These are phyloP conservation scores for Flexamia atlantica DNA, from an alignment of 2,888 invertebrate species.

Conservation along the genomic window DNA sequence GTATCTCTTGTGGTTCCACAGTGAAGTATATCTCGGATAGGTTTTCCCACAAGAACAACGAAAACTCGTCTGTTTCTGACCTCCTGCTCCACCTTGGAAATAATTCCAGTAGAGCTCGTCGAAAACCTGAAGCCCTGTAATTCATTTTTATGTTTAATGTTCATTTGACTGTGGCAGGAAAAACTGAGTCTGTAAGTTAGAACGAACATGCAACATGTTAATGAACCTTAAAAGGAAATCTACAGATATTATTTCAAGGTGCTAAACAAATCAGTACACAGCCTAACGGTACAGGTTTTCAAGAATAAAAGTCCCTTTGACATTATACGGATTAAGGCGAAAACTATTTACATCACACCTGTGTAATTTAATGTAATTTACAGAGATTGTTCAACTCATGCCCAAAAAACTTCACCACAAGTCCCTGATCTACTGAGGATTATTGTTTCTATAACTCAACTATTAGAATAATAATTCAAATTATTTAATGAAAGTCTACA, in stretches of 20 bases:
- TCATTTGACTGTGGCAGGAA: not conserved
- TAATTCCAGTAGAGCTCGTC: conserved; percentile 52
- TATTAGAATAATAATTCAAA: too few species aligned
- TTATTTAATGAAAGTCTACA: too few species aligned
- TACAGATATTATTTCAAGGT: not conserved
- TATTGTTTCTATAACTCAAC: too few species aligned
- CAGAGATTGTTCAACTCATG: not conserved
- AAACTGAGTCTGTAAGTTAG: not conserved
- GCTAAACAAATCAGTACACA: not conserved
- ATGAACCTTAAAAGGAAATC: not conserved
- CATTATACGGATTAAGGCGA: not conserved
- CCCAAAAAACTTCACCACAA: too few species aligned
- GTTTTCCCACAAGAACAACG: conserved; percentile 77
- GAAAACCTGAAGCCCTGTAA: conserved; percentile 16
- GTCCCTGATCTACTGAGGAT: too few species aligned
- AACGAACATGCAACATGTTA: conserved; percentile 8
- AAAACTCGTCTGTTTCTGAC: conserved; percentile 22
- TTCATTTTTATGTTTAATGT: not conserved
- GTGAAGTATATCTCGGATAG: conserved; percentile 79
- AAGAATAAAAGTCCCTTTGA: conserved; percentile 8
- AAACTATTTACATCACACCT: not conserved
- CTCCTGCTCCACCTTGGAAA: not conserved
- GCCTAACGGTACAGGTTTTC: conserved; percentile 19
- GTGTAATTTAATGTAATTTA: not conserved
- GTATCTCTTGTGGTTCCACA: conserved; percentile 75